phyloP scores from a whole-genome alignment of 64 coral and sea anemone genomes.

The Anthopleura sola region DNA sequence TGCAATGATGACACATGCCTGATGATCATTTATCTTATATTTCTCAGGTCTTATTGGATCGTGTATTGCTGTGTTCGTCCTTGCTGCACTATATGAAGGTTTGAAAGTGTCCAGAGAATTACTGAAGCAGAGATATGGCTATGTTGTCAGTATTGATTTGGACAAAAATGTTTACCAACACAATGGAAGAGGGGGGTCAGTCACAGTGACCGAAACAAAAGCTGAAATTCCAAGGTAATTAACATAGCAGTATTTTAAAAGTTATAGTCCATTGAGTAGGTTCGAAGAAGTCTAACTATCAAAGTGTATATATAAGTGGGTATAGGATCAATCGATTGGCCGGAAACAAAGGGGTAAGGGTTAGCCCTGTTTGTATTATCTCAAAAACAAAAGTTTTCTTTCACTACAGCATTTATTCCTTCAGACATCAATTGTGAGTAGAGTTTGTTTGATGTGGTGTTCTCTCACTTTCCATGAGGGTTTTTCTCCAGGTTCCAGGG shows the following conservation, averaged over 20 bases:
- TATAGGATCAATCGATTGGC: too few relatives aligned
- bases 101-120: slow-evolving; percentile 86
- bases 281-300: too few relatives aligned
- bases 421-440: too few relatives aligned
- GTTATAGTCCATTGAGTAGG: too few relatives aligned
- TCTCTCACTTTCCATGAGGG: too few relatives aligned
- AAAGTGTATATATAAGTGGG: too few relatives aligned
- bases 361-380: too few relatives aligned
- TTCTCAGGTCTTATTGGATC: slow-evolving; percentile 76
- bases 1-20: neutral
- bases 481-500: too few relatives aligned
- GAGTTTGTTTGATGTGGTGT: too few relatives aligned
- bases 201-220: slow-evolving; percentile 73
- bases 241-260: neutral
- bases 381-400: too few relatives aligned
- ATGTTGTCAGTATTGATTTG: slow-evolving; percentile 61
- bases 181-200: slow-evolving; percentile 34
- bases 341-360: too few relatives aligned
- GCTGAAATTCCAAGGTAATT: slow-evolving; percentile 60
- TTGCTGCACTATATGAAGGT: slow-evolving; percentile 91
- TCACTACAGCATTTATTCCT: too few relatives aligned
- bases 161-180: slow-evolving; percentile 33
- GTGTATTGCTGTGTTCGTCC: slow-evolving; percentile 78
- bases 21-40: neutral
- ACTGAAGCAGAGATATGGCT: slow-evolving; percentile 75